A percentile compares a stretch with the other conserved stretches of the same genome.
Evolutionary conservation across 1,140 invertebrate genomes (phyloP).

Genomic region (Daktulosphaira vitifoliae): DNA sequence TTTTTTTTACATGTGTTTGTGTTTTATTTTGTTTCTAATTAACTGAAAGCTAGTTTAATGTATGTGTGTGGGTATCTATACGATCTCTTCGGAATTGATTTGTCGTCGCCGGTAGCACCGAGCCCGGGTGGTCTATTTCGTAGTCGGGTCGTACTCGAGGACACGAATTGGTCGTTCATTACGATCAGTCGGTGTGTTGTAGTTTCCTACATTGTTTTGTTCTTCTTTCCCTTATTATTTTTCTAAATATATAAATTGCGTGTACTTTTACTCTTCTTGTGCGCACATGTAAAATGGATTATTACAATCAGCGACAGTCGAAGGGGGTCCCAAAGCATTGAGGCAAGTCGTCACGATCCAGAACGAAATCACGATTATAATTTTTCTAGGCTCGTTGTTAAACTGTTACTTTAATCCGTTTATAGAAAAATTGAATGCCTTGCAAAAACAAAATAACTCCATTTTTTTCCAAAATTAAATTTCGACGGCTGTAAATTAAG

Average conservation of each 20-base stretch:
- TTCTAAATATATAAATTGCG: constrained; percentile 6
- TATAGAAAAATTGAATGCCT: too few species aligned
- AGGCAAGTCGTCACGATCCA: not conserved
- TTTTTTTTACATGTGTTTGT: too few species aligned
- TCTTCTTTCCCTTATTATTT: constrained; percentile 1
- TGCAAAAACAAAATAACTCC: too few species aligned
- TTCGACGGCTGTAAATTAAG: too few species aligned
- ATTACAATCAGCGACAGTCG: too few species aligned
- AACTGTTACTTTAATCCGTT: too few species aligned
- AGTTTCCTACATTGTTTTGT: not conserved
- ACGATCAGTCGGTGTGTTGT: not conserved
- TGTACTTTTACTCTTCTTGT: not conserved
- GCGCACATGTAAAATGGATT: not conserved
- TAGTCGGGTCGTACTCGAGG: not conserved
- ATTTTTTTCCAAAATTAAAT: too few species aligned
- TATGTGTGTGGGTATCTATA: not conserved
- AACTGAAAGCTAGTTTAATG: constrained; percentile 13
- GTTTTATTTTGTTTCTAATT: constrained; percentile 29
- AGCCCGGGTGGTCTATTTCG: constrained; percentile 20
- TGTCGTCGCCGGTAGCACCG: constrained; percentile 14
- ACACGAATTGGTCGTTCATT: constrained; percentile 28
- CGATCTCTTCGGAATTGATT: constrained; percentile 27
- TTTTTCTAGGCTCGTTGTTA: too few species aligned
- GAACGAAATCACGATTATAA: not conserved
- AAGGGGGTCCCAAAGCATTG: too few species aligned